Conservation (phyloP, 2,113 vertebrate genomes). For the Piprites chloris region DNA sequence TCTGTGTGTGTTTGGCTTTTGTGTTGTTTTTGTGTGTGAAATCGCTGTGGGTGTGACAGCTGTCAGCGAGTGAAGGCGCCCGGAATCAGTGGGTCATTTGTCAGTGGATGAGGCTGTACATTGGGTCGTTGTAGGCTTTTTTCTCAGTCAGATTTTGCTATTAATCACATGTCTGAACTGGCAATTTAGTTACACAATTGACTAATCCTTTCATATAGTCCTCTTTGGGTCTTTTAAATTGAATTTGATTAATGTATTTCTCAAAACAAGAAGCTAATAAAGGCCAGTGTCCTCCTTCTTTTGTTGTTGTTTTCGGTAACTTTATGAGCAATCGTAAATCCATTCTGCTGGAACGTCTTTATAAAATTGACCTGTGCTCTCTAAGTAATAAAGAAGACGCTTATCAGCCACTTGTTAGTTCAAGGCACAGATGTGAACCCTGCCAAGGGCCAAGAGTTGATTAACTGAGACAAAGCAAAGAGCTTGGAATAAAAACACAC, state of each 20-base stretch:
- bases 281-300: constrained; percentile 55
- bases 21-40: neutral
- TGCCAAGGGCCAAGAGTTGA: neutral
- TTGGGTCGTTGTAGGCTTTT: neutral
- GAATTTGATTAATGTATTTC: constrained; percentile 56
- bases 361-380: constrained; percentile 19
- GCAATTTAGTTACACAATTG: constrained; percentile 58
- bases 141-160: neutral
- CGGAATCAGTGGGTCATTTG: neutral
- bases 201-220: constrained; percentile 52
- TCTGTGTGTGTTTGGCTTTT: neutral
- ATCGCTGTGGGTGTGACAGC: neutral
- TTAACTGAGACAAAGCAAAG: neutral
- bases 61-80: neutral
- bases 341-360: neutral
- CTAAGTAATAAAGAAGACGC: neutral
- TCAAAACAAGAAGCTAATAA: constrained; percentile 61
- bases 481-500: neutral
- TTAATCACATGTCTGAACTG: constrained; percentile 29
- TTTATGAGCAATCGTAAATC: constrained; percentile 50
- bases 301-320: neutral
- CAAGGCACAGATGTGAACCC: neutral
- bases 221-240: constrained; percentile 51
- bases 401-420: neutral
- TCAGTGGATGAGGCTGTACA: neutral